Base-by-base conservation (phyloP, 1,140 invertebrate species). In the Aphaenogaster ashmeadi region DNA sequence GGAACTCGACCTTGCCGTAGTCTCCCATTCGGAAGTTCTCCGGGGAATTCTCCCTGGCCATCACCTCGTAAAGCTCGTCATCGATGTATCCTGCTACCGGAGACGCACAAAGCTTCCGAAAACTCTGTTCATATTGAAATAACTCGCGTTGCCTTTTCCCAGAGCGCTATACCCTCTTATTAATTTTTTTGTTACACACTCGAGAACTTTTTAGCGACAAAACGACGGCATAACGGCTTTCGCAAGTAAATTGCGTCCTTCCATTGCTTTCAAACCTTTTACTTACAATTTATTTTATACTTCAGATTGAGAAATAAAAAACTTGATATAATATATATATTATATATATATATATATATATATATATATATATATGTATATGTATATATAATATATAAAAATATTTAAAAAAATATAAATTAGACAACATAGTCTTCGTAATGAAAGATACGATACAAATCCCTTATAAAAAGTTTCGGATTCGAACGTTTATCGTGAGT, bases 1-100 rank as follows among this genome's bases (percentile, higher is more conserved):
- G 74, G 54, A 60, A 84, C 64, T 85, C 71, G 27, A 77, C 56
- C 72, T 83, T 56, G n/a, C 27, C 18, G 77, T 86, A 56, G 33
- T 54, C n/a, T 78, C 56, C 77, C 18, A 47, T 38, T 50, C 47
- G 56, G 50, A 85, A 67, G 36, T 71, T 79, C 50, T 74, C 67
- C 11, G 9, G 15, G 58, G 54, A 50, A 60, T 67, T 77, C 33
- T 8, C 27, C 8, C 21, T 60, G 21, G 21, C 21, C 8, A n/a
- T 15, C 8, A 21, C 13, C 15, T n/a, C 21, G 44, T 78, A 62
- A 62, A 78, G 15, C 27, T 62, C 62, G 56, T 86, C 41, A 13
- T 80, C 64, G 33, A 56, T 44, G 27, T 58, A 75, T 78, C 56
- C 18, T 78, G 27, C 21, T 81, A 71, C 38, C n/a, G 47, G 33